Conservation (phyloP, 2,797 vertebrate species). For the Tapirus indicus region DNA sequence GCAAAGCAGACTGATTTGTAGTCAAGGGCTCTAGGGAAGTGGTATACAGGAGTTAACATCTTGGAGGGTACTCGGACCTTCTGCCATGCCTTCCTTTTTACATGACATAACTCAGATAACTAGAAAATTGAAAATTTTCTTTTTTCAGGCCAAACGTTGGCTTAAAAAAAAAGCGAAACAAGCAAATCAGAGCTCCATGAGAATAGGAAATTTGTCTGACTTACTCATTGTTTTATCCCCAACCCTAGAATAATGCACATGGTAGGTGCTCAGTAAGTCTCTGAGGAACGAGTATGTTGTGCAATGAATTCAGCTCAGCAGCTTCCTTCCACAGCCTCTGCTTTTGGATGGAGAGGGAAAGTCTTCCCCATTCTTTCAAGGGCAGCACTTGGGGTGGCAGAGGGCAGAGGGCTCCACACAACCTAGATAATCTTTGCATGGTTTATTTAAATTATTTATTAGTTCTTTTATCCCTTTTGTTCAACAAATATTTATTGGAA, state of each 20-base stretch:
- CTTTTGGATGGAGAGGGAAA: not conserved
- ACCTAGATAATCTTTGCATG: not conserved
- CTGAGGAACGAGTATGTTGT: not conserved
- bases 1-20: not conserved
- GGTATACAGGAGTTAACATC: not conserved
- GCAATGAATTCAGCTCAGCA: not conserved
- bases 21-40: not conserved
- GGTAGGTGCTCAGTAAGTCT: not conserved
- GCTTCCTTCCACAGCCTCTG: not conserved
- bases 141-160: not conserved
- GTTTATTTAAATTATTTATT: not conserved
- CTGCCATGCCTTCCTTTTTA: not conserved
- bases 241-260: not conserved
- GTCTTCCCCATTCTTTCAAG: not conserved
- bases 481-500: not conserved
- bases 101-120: not conserved
- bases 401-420: not conserved
- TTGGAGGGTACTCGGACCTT: not conserved
- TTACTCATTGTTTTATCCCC: not conserved
- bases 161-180: not conserved
- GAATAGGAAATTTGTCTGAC: not conserved
- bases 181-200: not conserved
- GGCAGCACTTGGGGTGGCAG: not conserved
- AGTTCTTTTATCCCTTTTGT: not conserved
- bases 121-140: not conserved